Evolutionary conservation across 2,888 invertebrate species (phyloP).

Genomic region (Zele albiditarsus): DNA sequence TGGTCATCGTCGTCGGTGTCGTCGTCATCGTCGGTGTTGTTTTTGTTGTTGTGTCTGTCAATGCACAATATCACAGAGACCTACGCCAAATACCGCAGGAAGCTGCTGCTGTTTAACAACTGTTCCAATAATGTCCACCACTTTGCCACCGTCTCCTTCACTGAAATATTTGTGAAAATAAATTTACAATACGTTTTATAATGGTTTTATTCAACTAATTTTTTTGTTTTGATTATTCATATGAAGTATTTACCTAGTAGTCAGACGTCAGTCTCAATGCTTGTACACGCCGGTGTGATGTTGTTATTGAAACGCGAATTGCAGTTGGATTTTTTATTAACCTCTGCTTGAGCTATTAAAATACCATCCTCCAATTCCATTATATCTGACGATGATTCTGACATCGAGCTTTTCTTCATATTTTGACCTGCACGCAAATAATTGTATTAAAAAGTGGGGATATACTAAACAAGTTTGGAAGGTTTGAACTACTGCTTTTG

Average conservation of each 20-base stretch:
- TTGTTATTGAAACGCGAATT: conserved; percentile 83
- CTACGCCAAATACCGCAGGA: conserved; percentile 70
- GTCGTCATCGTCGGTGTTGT: conserved; percentile 21
- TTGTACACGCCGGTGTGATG: conserved; percentile 84
- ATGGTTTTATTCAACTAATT: not conserved
- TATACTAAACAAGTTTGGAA: not conserved
- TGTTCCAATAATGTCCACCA: conserved; percentile 68
- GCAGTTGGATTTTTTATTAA: conserved; percentile 81
- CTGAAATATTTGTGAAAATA: conserved; percentile 67
- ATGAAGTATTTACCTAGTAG: conserved; percentile 80
- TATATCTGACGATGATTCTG: conserved; percentile 92
- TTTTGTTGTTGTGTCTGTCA: conserved; percentile 29
- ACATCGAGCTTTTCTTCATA: conserved; percentile 90
- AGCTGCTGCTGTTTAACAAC: conserved; percentile 63
- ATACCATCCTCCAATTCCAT: conserved; percentile 94
- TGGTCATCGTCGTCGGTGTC: not conserved
- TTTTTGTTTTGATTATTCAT: not conserved
- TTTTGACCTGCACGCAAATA: conserved; percentile 82
- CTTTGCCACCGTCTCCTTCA: conserved; percentile 78
- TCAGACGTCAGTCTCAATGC: conserved; percentile 97
- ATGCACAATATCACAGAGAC: conserved; percentile 62
- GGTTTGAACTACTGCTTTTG: not conserved
- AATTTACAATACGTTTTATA: conserved; percentile 5
- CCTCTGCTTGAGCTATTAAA: conserved; percentile 78
- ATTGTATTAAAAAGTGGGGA: not conserved